These are phyloP conservation scores for Carpatolechia fugitivella DNA, from an alignment of 2,888 invertebrate species.

Conservation along the genomic window DNA sequence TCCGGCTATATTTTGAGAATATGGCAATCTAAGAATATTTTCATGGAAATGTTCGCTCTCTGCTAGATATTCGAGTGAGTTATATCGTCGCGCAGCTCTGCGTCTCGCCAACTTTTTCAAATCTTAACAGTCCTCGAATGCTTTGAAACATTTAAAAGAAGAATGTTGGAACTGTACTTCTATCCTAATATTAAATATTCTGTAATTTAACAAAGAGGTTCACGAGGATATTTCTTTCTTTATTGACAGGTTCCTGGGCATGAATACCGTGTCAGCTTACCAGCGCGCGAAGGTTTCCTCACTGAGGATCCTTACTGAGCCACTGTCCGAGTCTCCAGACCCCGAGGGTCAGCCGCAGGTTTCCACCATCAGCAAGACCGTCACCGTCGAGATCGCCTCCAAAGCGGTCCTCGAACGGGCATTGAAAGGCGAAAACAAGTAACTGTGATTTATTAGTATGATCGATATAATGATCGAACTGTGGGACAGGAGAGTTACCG, in stretches of 20 bases:
- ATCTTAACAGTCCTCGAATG: too few relatives aligned
- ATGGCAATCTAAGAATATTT: too few relatives aligned
- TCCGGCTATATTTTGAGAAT: not conserved
- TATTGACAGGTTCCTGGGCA: conserved; percentile 88
- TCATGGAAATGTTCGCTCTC: too few relatives aligned
- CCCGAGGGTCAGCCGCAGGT: conserved; percentile 47
- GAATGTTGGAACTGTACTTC: too few relatives aligned
- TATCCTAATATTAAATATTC: too few relatives aligned
- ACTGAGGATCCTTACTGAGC: conserved; percentile 82
- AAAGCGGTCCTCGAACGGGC: conserved; percentile 63
- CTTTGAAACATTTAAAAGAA: too few relatives aligned
- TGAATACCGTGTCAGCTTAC: conserved; percentile 93
- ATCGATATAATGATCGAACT: not conserved
- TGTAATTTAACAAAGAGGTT: too few relatives aligned
- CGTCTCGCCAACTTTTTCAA: too few relatives aligned
- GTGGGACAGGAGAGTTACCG: not conserved
- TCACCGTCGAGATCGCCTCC: conserved; percentile 71
- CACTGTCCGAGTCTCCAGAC: conserved; percentile 33
- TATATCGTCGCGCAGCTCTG: too few relatives aligned
- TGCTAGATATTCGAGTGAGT: too few relatives aligned
- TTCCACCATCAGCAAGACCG: conserved; percentile 70
- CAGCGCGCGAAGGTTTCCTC: conserved; percentile 94
- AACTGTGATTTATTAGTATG: not conserved
- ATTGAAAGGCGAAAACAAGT: conserved; percentile 58
- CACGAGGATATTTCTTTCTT: too few relatives aligned